phyloP scores from a whole-genome alignment of 2,113 vertebrate genomes.

The Corydoras sp. region DNA sequence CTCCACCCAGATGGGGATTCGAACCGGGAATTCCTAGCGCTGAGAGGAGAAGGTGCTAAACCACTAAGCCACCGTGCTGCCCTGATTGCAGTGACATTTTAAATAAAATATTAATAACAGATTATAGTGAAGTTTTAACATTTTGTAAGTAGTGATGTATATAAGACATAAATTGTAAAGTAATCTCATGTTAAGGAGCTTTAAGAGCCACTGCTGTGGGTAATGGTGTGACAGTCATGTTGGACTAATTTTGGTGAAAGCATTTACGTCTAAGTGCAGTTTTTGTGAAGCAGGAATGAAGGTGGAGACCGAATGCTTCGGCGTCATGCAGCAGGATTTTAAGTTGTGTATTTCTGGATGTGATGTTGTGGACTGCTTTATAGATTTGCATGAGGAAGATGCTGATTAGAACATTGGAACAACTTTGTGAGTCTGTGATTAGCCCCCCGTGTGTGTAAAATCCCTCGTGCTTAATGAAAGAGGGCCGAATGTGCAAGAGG shows the following conservation, averaged over 20 bases:
- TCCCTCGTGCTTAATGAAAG: neutral
- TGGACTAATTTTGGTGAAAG: slow-evolving; percentile 1
- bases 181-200: no score
- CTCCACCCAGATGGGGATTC: no score
- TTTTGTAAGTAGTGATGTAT: no score
- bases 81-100: no score
- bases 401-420: neutral
- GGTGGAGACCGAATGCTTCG: neutral
- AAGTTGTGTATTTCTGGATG: slow-evolving; percentile 1
- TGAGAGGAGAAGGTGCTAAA: no score
- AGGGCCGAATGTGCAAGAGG: slow-evolving; percentile 13
- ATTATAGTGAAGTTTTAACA: no score
- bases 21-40: no score
- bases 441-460: slow-evolving; percentile 17
- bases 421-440: slow-evolving; percentile 11
- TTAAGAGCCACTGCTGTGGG: no score
- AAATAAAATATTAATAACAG: no score
- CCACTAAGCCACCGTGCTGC: no score
- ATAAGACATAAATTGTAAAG: no score
- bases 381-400: neutral
- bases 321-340: neutral
- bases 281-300: neutral
- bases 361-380: neutral
- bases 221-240: neutral
- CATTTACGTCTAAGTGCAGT: slow-evolving; percentile 24